phyloP scores from a whole-genome alignment of 2,113 vertebrate genomes.

The Atherinomorus stipes region DNA sequence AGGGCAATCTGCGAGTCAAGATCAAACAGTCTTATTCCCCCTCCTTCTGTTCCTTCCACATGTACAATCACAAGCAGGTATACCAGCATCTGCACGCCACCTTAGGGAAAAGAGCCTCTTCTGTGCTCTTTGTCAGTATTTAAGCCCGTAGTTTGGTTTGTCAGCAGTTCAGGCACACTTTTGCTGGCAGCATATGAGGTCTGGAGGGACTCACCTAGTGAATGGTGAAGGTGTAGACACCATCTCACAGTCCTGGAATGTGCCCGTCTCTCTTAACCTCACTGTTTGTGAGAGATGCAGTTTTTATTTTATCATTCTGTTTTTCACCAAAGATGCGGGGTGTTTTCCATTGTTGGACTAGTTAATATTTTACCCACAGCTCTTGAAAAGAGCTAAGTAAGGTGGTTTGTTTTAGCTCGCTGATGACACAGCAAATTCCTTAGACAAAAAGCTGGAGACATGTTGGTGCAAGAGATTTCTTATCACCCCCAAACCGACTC shows the following conservation, averaged over 20 bases:
- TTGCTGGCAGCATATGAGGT: conserved; percentile 45
- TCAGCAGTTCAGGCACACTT: conserved; percentile 51
- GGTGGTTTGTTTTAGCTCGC: conserved; percentile 59
- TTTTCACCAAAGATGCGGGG: conserved; percentile 48
- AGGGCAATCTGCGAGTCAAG: conserved; percentile 36
- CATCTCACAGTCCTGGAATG: conserved; percentile 77
- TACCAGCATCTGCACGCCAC: conserved; percentile 14
- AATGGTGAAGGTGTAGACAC: conserved; percentile 66
- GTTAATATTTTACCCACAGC: conserved; percentile 56
- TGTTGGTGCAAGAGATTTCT: conserved; percentile 73
- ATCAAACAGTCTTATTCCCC: conserved; percentile 44
- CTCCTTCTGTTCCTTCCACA: conserved; percentile 10
- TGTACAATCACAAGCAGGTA: conserved; percentile 33
- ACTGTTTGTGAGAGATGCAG: conserved; percentile 3
- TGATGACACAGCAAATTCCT: conserved; percentile 77
- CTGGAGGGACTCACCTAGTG: conserved; percentile 68
- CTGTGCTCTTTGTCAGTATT: conserved; percentile 54
- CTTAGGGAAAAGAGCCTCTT: conserved; percentile 21
- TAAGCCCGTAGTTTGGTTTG: conserved; percentile 44
- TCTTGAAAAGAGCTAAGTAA: conserved; percentile 46
- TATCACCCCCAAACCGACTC: conserved; percentile 58
- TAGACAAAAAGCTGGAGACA: conserved; percentile 64
- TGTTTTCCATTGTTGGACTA: conserved; percentile 35
- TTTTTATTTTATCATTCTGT: not conserved
- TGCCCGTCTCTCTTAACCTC: conserved; percentile 50